phyloP scores from a whole-genome alignment of 2,113 vertebrate species.

The Tragelaphus imberbis region DNA sequence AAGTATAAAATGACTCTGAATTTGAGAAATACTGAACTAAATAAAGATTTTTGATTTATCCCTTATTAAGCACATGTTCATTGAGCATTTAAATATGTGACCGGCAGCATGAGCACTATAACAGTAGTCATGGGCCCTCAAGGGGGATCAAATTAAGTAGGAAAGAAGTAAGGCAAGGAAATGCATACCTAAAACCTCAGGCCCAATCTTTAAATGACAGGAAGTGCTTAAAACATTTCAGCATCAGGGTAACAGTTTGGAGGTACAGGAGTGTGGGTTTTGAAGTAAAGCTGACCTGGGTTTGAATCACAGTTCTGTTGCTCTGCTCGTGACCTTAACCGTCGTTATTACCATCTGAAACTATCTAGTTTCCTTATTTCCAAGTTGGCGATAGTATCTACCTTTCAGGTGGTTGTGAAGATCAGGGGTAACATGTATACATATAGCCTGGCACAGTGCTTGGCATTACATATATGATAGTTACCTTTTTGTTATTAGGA shows the following conservation, averaged over 20 bases:
- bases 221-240: background rate
- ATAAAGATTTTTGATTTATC: background rate
- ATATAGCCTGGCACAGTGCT: background rate
- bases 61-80: background rate
- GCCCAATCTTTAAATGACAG: background rate
- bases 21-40: slow-evolving; percentile 11
- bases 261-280: background rate
- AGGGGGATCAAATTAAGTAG: background rate
- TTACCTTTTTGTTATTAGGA: background rate
- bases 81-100: background rate
- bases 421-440: background rate
- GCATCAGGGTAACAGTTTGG: background rate
- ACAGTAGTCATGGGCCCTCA: background rate
- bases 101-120: background rate
- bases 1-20: background rate
- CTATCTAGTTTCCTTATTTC: background rate
- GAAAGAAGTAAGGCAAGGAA: background rate
- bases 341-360: background rate
- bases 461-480: background rate
- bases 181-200: background rate
- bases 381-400: background rate
- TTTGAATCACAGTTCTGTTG: background rate
- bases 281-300: background rate
- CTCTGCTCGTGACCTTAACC: background rate
- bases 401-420: background rate